A percentile compares a stretch with the other conserved stretches of the same genome.
phyloP scores from a whole-genome alignment of 2,797 vertebrate genomes.

The Siniperca undulata region DNA sequence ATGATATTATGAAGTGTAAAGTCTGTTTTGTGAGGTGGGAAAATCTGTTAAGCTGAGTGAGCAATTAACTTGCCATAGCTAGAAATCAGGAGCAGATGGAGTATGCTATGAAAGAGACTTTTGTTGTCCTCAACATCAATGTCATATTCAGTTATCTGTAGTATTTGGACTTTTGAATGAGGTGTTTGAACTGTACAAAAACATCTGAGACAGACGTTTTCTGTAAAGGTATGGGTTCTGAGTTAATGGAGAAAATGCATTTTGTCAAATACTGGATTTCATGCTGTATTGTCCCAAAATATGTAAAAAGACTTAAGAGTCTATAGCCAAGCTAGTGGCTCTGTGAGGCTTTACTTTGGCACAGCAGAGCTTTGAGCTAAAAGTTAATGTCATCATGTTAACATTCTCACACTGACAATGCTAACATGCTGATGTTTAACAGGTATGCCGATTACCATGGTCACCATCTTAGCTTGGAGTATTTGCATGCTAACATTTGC shows the following conservation, averaged over 20 bases:
- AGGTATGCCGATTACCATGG: background rate
- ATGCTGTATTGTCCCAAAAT: background rate
- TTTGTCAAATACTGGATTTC: background rate
- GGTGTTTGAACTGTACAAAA: slow-evolving; percentile 21
- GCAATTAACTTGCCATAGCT: slow-evolving; percentile 60
- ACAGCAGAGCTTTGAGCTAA: background rate
- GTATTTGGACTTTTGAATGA: slow-evolving; percentile 27
- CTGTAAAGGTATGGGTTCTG: background rate
- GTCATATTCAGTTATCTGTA: slow-evolving; percentile 48
- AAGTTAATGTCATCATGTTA: background rate
- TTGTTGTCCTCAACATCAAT: slow-evolving; percentile 60
- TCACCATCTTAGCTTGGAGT: background rate
- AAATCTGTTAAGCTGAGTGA: slow-evolving; percentile 57
- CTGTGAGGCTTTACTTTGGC: background rate
- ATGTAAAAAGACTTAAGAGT: background rate
- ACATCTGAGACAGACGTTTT: slow-evolving; percentile 11
- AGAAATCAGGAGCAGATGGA: slow-evolving; percentile 69
- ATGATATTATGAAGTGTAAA: slow-evolving; percentile 17
- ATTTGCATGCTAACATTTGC: background rate
- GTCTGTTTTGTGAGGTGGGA: slow-evolving; percentile 27
- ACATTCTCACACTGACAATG: background rate
- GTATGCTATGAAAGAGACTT: slow-evolving; percentile 52
- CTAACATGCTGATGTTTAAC: background rate
- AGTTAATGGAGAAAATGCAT: background rate
- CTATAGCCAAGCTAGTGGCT: background rate